Percentiles rank a stretch among this genome's conserved stretches.
phyloP scores from a whole-genome alignment of 2,888 invertebrate species.

The Elmis aenea region DNA sequence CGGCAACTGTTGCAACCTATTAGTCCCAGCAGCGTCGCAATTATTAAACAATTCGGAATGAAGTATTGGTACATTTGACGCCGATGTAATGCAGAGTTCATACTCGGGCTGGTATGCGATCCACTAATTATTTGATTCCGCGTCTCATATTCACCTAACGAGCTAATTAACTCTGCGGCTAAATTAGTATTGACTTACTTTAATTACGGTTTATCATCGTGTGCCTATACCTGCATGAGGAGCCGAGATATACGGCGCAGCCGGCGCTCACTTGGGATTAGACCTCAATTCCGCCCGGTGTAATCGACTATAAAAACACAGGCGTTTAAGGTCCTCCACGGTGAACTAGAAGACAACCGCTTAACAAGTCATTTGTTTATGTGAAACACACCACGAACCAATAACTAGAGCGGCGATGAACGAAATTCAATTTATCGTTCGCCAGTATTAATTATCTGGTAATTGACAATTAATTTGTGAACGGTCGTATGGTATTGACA shows the following conservation, averaged over 20 bases:
- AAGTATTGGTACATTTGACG: slow-evolving; percentile 16
- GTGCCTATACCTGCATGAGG: slow-evolving; percentile 6
- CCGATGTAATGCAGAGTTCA: slow-evolving; percentile 7
- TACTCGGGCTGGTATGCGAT: slow-evolving; percentile 13
- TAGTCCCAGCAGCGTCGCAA: slow-evolving; percentile 18
- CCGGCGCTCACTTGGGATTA: slow-evolving; percentile 5
- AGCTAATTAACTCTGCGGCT: slow-evolving; percentile 30
- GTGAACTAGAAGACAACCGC: neutral
- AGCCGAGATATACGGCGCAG: neutral
- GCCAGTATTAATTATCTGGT: slow-evolving; percentile 22
- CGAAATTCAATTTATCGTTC: slow-evolving; percentile 10
- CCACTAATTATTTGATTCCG: slow-evolving; percentile 29
- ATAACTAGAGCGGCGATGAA: slow-evolving; percentile 4
- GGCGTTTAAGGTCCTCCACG: neutral
- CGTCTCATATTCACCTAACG: slow-evolving; percentile 32
- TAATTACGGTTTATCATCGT: slow-evolving; percentile 19
- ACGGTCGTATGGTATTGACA: slow-evolving; percentile 14
- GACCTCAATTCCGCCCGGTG: neutral
- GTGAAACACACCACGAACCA: neutral
- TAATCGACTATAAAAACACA: slow-evolving; percentile 1
- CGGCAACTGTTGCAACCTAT: slow-evolving; percentile 20
- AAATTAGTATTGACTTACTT: slow-evolving; percentile 32
- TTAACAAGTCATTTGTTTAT: slow-evolving; percentile 1
- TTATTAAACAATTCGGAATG: slow-evolving; percentile 22
- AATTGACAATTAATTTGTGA: slow-evolving; percentile 21